A percentile compares a stretch with the other conserved stretches of the same genome.
Evolutionary conservation across 2,888 invertebrate species (phyloP).

Genomic region (Mythimna loreyi): DNA sequence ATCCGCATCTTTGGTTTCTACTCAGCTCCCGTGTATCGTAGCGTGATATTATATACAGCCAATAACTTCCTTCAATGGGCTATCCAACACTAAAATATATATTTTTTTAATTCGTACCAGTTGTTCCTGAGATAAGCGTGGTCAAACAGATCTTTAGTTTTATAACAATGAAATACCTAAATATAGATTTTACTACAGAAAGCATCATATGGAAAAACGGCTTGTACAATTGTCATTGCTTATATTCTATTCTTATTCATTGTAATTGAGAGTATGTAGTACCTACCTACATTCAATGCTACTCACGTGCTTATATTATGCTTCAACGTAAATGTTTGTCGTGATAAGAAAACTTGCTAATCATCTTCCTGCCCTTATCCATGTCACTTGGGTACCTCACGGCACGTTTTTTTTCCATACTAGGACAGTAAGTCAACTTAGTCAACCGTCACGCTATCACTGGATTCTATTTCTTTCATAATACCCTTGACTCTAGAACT

Average conservation of each 20-base stretch:
- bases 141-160: too few relatives aligned
- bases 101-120: too few relatives aligned
- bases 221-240: not conserved
- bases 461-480: not conserved
- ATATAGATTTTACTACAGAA: too few relatives aligned
- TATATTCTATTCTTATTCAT: not conserved
- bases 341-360: not conserved
- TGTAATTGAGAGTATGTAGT: not conserved
- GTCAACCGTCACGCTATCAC: not conserved
- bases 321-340: not conserved
- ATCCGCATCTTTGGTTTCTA: too few relatives aligned
- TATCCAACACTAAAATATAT: too few relatives aligned
- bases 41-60: too few relatives aligned
- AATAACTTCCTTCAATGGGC: too few relatives aligned
- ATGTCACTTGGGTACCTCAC: not conserved
- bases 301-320: not conserved
- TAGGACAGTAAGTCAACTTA: not conserved
- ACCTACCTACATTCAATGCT: slow-evolving; percentile 2
- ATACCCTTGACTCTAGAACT: not conserved
- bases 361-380: not conserved
- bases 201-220: not conserved
- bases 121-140: too few relatives aligned
- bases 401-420: not conserved
- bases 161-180: too few relatives aligned
- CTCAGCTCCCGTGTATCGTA: too few relatives aligned